phyloP scores from a whole-genome alignment of 2,888 invertebrate genomes.

The Lobophora halterata region DNA sequence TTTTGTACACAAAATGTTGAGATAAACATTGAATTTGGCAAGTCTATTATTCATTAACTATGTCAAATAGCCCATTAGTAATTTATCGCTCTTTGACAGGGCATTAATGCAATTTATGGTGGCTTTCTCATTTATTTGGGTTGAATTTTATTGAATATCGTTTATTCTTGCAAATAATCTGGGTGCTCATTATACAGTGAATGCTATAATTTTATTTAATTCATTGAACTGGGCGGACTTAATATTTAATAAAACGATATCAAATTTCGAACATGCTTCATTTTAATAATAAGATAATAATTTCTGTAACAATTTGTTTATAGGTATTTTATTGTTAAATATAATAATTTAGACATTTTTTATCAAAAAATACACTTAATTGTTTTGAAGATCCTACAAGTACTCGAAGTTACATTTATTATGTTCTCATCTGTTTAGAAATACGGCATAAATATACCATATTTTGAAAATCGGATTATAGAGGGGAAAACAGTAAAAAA shows the following conservation, averaged over 20 bases:
- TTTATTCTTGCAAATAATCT: conserved; percentile 26
- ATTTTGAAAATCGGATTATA: no score
- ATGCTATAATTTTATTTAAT: conserved; percentile 30
- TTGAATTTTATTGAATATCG: conserved; percentile 25
- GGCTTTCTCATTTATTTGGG: conserved; percentile 27
- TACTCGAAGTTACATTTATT: no score
- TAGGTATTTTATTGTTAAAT: no score
- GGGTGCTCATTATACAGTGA: conserved; percentile 18
- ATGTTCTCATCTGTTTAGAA: conserved; percentile 30
- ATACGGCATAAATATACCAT: no score
- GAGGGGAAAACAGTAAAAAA: no score
- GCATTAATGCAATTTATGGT: conserved; percentile 27
- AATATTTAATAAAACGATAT: conserved; percentile 25
- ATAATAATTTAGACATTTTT: no score
- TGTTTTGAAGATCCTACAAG: no score
- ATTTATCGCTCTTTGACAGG: conserved; percentile 30
- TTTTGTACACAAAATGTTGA: conserved; percentile 28
- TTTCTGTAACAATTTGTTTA: no score
- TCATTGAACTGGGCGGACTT: conserved; percentile 29
- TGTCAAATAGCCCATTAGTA: conserved; percentile 32
- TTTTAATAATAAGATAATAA: no score
- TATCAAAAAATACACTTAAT: no score
- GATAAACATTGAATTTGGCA: conserved; percentile 29
- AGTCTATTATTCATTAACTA: conserved; percentile 28
- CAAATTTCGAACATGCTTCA: no score